Percentiles rank a stretch among this genome's conserved stretches.
phyloP scores from a whole-genome alignment of 2,888 invertebrate species.

The Mesodorylaimus sp. region DNA sequence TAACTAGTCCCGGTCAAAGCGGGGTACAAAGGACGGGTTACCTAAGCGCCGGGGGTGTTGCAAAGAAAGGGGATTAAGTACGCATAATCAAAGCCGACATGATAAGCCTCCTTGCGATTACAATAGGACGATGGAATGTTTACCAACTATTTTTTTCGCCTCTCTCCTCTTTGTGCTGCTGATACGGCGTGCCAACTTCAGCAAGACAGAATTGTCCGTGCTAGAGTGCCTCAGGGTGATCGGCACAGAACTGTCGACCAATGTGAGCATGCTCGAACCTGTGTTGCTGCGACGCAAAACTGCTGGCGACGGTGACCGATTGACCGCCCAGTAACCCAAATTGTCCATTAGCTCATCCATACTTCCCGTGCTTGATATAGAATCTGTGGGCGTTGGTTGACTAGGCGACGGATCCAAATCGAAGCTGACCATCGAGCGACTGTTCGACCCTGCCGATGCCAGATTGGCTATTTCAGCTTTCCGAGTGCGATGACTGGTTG shows the following conservation, averaged over 20 bases:
- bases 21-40: no score
- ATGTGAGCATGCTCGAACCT: no score
- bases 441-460: background rate
- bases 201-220: background rate
- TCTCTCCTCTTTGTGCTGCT: background rate
- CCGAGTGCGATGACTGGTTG: no score
- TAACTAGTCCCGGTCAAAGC: no score
- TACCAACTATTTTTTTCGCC: background rate
- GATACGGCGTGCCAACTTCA: background rate
- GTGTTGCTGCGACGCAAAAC: no score
- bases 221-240: background rate
- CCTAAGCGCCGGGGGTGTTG: no score
- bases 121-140: background rate
- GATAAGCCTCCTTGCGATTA: no score
- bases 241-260: background rate
- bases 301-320: background rate
- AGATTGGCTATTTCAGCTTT: no score
- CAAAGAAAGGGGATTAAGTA: no score
- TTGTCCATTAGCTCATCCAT: no score
- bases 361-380: no score
- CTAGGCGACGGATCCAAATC: background rate
- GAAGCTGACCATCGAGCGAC: background rate
- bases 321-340: background rate
- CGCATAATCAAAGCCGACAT: background rate
- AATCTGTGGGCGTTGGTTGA: no score